A percentile compares a stretch with the other conserved stretches of the same genome.
phyloP scores from a whole-genome alignment of 2,888 invertebrate genomes.

The Conistra vaccinii region DNA sequence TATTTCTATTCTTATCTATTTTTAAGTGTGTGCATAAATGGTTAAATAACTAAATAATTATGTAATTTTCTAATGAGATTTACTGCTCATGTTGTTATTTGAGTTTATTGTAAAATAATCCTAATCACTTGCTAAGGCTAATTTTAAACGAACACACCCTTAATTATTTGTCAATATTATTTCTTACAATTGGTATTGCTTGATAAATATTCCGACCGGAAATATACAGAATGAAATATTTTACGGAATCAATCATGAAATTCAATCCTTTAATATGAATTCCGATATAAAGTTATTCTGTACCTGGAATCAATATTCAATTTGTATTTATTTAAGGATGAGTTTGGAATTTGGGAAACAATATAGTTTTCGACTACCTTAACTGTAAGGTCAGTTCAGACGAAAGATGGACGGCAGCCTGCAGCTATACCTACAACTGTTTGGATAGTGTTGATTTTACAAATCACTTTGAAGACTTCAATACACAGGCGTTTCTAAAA shows the following conservation, averaged over 20 bases:
- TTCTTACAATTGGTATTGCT: background rate
- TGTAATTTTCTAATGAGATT: background rate
- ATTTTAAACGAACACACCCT: background rate
- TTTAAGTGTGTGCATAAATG: too few species aligned
- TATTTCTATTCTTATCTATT: too few species aligned
- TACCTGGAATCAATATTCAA: constrained; percentile 32
- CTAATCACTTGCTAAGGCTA: background rate
- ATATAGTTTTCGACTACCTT: constrained; percentile 20
- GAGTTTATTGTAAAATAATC: background rate
- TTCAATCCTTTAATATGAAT: constrained; percentile 6
- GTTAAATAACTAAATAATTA: too few species aligned
- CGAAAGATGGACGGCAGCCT: background rate
- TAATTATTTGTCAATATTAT: background rate
- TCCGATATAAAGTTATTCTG: constrained; percentile 3
- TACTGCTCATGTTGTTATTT: background rate
- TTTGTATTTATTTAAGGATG: constrained; percentile 29
- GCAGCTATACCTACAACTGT: background rate
- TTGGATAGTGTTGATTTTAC: background rate
- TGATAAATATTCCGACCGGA: background rate
- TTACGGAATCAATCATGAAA: constrained; percentile 7
- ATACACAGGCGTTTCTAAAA: background rate
- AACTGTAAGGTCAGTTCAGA: constrained; percentile 26
- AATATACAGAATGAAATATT: constrained; percentile 18
- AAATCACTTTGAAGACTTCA: background rate
- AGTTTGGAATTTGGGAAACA: constrained; percentile 30